Base-by-base conservation (phyloP, 2,113 vertebrate species). In the Eulemur rufifrons region DNA sequence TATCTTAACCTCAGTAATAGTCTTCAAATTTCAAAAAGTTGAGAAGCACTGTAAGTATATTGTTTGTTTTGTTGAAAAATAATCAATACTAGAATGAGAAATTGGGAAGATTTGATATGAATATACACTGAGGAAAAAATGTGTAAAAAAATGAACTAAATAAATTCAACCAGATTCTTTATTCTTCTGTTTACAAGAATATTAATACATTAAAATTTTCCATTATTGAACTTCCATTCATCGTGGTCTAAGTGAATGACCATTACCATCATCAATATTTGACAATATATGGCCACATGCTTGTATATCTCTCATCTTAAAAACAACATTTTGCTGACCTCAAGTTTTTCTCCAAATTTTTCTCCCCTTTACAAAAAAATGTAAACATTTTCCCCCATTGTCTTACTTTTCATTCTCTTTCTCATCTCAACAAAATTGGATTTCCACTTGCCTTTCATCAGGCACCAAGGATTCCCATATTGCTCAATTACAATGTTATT, bases 71-170 rank as follows among this genome's bases (percentile, higher is more conserved):
- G 29, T 74, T 78, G 18, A 21, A 86, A 94, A 83, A 89, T 85
- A 78, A 59, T 71, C 4, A 86, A 37, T 54, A 10, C 63, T 12
- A 66, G 12, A 87, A 84, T 84, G 50, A 73, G 17, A 52, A 92
- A 95, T 71, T 80, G 8, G 18, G 5, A 54, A 64, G 15, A 73
- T 82, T 50, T 37, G 5, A 93, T 74, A 17, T 94, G 63, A 91
- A 63, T 27, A 87, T 17, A n/a, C 1, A 14, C 23, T 74, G 12
- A 34, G 42, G 23, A 18, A 87, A 92, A 78, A 56, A 78, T 68
- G 66, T 78, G 78, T 69, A 93, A 94, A 94, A 93, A 90, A 78
- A 13, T 68, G 54, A 86, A 76, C 21, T 14, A 66, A 77, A 37
- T 17, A 42, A 2, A 63, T 61, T 93, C 66, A 82, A 47, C 11